Evolutionary conservation across 2,888 invertebrate genomes (phyloP).

Genomic region (Elmis aenea): DNA sequence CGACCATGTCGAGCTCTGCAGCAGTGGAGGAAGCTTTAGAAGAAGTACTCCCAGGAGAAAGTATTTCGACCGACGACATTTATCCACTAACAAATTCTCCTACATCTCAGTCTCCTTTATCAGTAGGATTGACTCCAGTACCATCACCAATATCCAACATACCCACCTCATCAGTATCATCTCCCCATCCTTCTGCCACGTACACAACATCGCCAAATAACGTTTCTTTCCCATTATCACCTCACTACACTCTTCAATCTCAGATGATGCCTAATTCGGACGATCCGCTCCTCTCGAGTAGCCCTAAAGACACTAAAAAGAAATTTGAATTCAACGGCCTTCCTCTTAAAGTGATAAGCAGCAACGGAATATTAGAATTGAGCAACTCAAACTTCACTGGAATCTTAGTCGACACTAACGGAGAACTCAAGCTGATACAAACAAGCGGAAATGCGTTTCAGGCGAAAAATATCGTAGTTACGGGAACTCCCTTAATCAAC

Average conservation of each 20-base stretch:
- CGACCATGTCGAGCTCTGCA: slow-evolving; percentile 80
- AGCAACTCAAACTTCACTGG: slow-evolving; percentile 54
- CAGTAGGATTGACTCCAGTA: slow-evolving; percentile 52
- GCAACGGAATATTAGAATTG: slow-evolving; percentile 53
- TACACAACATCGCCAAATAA: slow-evolving; percentile 42
- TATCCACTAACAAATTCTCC: slow-evolving; percentile 51
- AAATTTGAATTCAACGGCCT: slow-evolving; percentile 52
- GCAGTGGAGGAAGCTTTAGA: slow-evolving; percentile 82
- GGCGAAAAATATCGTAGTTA: slow-evolving; percentile 43
- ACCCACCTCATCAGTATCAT: slow-evolving; percentile 35
- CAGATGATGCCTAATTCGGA: slow-evolving; percentile 87
- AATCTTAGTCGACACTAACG: slow-evolving; percentile 57
- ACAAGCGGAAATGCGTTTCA: slow-evolving; percentile 48
- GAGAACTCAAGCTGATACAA: slow-evolving; percentile 58
- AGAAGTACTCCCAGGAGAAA: slow-evolving; percentile 78
- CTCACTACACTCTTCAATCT: slow-evolving; percentile 58
- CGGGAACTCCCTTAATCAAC: slow-evolving; percentile 23
- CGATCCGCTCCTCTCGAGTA: slow-evolving; percentile 77
- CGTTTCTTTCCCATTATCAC: slow-evolving; percentile 43
- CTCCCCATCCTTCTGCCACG: slow-evolving; percentile 41
- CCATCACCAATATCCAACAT: slow-evolving; percentile 48
- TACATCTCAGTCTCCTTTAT: slow-evolving; percentile 58
- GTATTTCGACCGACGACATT: slow-evolving; percentile 52
- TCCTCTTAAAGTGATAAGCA: slow-evolving; percentile 53
- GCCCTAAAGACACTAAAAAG: slow-evolving; percentile 65